Percentiles rank a stretch among this genome's conserved stretches.
phyloP scores from a whole-genome alignment of 2,113 vertebrate species.

The Speoplatyrhinus poulsoni region DNA sequence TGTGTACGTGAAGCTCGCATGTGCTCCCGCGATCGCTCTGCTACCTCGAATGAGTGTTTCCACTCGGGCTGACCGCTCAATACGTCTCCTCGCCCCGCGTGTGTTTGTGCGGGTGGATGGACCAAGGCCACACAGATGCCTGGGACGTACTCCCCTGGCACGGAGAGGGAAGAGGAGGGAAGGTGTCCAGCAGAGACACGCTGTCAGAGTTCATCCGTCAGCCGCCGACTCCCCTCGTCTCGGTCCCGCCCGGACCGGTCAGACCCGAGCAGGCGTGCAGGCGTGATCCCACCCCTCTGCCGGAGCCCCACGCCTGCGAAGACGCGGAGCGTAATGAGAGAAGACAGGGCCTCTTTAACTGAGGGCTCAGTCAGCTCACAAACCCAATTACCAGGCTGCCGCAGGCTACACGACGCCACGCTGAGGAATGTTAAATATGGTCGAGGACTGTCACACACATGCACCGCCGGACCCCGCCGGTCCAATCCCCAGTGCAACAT shows the following conservation, averaged over 20 bases:
- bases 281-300: constrained; percentile 21
- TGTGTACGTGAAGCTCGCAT: constrained; percentile 1
- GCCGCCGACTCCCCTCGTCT: constrained; percentile 21
- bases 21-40: constrained; percentile 24
- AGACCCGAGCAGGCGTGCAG: constrained; percentile 11
- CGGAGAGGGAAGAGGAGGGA: constrained; percentile 2
- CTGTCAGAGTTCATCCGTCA: constrained; percentile 58
- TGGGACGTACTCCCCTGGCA: constrained; percentile 43
- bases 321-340: constrained; percentile 41
- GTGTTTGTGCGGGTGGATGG: constrained; percentile 22
- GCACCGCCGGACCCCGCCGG: not conserved
- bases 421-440: constrained; percentile 33
- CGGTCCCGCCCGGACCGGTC: constrained; percentile 21
- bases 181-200: constrained; percentile 48
- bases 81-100: constrained; percentile 23
- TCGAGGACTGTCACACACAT: constrained; percentile 1
- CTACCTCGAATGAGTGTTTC: constrained; percentile 37
- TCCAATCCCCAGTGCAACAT: not conserved
- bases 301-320: constrained; percentile 32
- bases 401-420: constrained; percentile 11
- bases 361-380: constrained; percentile 24
- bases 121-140: constrained; percentile 40
- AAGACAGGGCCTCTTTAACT: constrained; percentile 50
- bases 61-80: constrained; percentile 24
- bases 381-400: constrained; percentile 50